phyloP scores from a whole-genome alignment of 2,113 vertebrate species.

The Bos javanicus region DNA sequence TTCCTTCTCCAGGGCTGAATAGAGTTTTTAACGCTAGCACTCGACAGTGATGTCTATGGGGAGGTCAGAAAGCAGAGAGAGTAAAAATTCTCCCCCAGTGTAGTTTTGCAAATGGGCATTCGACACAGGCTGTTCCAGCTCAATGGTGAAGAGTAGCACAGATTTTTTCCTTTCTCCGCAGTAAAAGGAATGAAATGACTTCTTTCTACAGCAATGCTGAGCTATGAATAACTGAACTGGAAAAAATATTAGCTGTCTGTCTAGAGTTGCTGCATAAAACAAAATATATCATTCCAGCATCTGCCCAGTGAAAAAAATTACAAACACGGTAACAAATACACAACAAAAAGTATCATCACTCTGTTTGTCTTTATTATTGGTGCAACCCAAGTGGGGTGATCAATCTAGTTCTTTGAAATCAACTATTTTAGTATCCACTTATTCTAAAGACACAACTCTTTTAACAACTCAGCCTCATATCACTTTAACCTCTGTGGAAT shows the following conservation, averaged over 20 bases:
- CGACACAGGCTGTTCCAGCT: constrained; percentile 30
- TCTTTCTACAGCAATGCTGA: constrained; percentile 32
- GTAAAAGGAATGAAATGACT: constrained; percentile 38
- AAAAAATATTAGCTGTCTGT: constrained; percentile 59
- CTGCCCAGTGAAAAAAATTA: constrained; percentile 27
- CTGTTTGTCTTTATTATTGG: background rate
- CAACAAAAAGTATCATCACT: background rate
- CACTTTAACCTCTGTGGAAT: background rate
- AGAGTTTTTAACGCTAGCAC: constrained; percentile 9
- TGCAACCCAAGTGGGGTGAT: background rate
- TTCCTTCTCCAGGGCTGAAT: background rate
- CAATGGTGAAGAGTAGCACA: background rate
- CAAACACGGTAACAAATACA: background rate
- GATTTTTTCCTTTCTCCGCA: constrained; percentile 33
- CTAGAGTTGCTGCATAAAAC: constrained; percentile 31
- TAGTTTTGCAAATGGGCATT: constrained; percentile 48
- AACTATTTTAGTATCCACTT: background rate
- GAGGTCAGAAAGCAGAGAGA: constrained; percentile 39
- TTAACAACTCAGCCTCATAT: background rate
- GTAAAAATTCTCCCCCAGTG: background rate
- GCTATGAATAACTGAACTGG: constrained; percentile 63
- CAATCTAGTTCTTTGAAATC: constrained; percentile 7
- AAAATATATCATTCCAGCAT: constrained; percentile 35
- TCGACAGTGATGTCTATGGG: constrained; percentile 10
- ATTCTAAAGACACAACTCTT: background rate